Evolutionary conservation across 2,888 invertebrate species (phyloP).

Genomic region (Ectemnius cavifrons): DNA sequence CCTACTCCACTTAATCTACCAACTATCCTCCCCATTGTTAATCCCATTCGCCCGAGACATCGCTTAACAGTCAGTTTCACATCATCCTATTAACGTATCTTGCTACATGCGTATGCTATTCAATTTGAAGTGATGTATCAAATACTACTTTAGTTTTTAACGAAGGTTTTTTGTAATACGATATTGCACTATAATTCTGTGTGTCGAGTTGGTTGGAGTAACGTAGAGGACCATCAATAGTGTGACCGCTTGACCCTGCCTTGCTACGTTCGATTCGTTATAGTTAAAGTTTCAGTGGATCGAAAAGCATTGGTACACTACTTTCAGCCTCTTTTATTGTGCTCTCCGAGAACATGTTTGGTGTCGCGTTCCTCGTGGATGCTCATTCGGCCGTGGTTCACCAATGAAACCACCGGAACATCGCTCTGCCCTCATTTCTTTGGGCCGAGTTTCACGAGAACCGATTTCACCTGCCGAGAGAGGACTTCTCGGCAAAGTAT

Average conservation of each 20-base stretch:
- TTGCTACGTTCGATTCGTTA: constrained; percentile 49
- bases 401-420: constrained; percentile 15
- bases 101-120: too few relatives aligned
- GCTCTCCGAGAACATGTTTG: constrained; percentile 10
- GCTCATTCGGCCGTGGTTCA: constrained; percentile 23
- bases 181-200: too few relatives aligned
- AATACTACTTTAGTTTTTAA: too few relatives aligned
- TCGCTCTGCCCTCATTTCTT: neutral
- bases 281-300: constrained; percentile 52
- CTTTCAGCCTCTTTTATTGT: constrained; percentile 43
- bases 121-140: too few relatives aligned
- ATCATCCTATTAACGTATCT: too few relatives aligned
- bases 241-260: constrained; percentile 40
- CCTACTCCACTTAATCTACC: constrained; percentile 6
- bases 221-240: constrained; percentile 35
- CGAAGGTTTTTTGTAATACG: too few relatives aligned
- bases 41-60: neutral
- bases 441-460: too few relatives aligned
- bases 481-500: too few relatives aligned
- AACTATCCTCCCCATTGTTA: constrained; percentile 4
- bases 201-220: too few relatives aligned
- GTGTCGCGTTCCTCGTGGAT: constrained; percentile 17
- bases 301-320: constrained; percentile 17
- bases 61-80: neutral
- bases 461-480: too few relatives aligned